Evolutionary conservation across 2,113 vertebrate genomes (phyloP), one percentile per base, ranked within the genome.

Genomic region (Spilogale gracilis): DNA sequence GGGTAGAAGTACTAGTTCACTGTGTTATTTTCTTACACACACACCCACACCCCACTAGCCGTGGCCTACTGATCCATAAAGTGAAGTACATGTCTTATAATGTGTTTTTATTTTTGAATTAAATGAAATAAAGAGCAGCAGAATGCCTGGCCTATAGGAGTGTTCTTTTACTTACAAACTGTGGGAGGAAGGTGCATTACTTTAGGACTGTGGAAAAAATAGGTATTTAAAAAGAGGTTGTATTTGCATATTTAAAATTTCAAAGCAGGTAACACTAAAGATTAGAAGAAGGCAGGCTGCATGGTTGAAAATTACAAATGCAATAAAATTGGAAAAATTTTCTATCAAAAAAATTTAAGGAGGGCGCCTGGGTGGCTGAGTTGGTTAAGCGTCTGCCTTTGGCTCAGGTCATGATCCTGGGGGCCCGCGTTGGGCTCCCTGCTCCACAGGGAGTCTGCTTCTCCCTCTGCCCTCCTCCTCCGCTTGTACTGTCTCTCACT

Each of bases 281-380:
- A 86, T 74, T 52, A 89, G n/a, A 95, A 87, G 43, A 95, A 86
- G 54, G 45, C n/a, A 80, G 60, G 17, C 16, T 69, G 11, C 45
- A 73, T 73, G 38, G 48, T 91, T 23, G 12, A 61, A 86, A 71
- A 80, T 84, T 84, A 81, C 38, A 23, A 56, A 93, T 12, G 65
- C n/a, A 93, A 30, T 78, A 85, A 69, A 71, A 90, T 73, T 56
- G 48, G 80, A 63, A 89, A 79, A 17, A 45, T 78, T 94, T 91
- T 90, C 61, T 93, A 45, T 48, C 61, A 65, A 38, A 58, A 92
- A 76, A 78, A 45, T 82, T 38, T 63, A 90, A 50, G 48, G 11
- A 73, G n/a, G 43, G 27, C 5, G 4, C 5, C 10, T 65, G 25
- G 61, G 61, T 63, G 61, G 27, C 61, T 65, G 25, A 65, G 25